These are phyloP conservation scores for Chaenocephalus aceratus DNA, from an alignment of 2,113 vertebrate species.

Conservation along the genomic window DNA sequence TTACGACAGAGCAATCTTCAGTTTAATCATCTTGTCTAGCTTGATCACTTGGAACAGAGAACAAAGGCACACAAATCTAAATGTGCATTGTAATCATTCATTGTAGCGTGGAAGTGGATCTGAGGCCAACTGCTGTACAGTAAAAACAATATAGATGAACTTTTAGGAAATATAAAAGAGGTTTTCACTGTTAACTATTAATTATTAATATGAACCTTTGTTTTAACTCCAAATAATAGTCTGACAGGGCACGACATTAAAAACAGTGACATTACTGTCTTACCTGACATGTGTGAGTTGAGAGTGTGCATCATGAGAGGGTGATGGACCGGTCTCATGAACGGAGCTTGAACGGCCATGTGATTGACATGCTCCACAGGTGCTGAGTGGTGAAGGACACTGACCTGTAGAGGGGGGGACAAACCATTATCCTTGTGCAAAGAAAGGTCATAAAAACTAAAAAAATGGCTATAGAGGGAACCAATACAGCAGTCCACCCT, in stretches of 20 bases:
- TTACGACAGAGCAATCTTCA: neutral
- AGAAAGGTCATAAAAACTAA: neutral
- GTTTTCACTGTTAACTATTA: no score
- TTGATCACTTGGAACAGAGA: neutral
- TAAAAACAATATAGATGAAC: neutral
- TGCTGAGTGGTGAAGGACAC: slow-evolving; percentile 89
- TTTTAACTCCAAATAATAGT: no score
- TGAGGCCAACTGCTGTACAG: neutral
- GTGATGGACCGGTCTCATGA: slow-evolving; percentile 89
- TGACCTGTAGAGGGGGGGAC: slow-evolving; percentile 82
- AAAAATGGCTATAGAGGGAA: neutral
- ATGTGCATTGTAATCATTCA: slow-evolving; percentile 1
- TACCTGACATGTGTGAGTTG: slow-evolving; percentile 86
- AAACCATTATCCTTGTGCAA: neutral
- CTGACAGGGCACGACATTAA: no score
- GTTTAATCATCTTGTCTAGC: slow-evolving; percentile 4
- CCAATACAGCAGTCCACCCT: neutral
- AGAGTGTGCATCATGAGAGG: slow-evolving; percentile 83
- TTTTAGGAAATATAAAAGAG: neutral
- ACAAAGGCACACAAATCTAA: neutral
- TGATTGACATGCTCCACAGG: slow-evolving; percentile 90
- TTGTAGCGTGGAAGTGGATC: neutral
- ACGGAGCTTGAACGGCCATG: slow-evolving; percentile 87
- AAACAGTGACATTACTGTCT: neutral
- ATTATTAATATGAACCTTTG: no score